These are phyloP conservation scores for Xenops minutus DNA, from an alignment of 2,797 vertebrate species.

Conservation along the genomic window DNA sequence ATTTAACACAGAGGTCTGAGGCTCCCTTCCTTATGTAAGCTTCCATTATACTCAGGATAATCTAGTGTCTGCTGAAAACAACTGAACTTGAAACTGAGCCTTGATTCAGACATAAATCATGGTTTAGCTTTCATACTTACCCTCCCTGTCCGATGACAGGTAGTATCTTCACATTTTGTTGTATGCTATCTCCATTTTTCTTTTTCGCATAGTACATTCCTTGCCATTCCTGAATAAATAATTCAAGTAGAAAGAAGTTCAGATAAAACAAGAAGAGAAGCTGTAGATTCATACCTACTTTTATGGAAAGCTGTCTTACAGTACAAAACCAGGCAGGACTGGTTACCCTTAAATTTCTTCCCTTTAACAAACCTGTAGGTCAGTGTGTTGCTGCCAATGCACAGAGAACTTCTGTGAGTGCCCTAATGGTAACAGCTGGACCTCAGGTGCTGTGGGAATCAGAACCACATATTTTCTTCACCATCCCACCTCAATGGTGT, in stretches of 20 bases:
- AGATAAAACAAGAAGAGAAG: not conserved
- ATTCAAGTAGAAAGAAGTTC: not conserved
- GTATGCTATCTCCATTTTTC: conserved; percentile 94
- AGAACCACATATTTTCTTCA: not conserved
- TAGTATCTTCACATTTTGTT: conserved; percentile 98
- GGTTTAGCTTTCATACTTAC: conserved; percentile 77
- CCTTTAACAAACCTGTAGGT: not conserved
- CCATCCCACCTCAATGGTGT: not conserved
- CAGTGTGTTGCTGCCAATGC: not conserved
- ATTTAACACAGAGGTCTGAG: not conserved
- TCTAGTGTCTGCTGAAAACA: not conserved
- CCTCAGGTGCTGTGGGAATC: not conserved
- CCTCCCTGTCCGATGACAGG: conserved; percentile 97
- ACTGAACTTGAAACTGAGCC: not conserved
- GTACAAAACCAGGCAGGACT: not conserved
- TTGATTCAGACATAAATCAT: not conserved
- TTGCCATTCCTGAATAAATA: conserved; percentile 90
- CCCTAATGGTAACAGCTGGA: not conserved
- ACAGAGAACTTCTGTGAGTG: not conserved
- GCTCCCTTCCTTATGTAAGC: not conserved
- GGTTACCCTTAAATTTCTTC: not conserved
- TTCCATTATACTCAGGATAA: not conserved
- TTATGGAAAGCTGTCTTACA: not conserved
- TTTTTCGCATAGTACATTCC: conserved; percentile 94
- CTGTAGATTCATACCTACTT: not conserved